Base-by-base conservation (phyloP, 2,797 vertebrate species). In the Rhyacichthys aspro region DNA sequence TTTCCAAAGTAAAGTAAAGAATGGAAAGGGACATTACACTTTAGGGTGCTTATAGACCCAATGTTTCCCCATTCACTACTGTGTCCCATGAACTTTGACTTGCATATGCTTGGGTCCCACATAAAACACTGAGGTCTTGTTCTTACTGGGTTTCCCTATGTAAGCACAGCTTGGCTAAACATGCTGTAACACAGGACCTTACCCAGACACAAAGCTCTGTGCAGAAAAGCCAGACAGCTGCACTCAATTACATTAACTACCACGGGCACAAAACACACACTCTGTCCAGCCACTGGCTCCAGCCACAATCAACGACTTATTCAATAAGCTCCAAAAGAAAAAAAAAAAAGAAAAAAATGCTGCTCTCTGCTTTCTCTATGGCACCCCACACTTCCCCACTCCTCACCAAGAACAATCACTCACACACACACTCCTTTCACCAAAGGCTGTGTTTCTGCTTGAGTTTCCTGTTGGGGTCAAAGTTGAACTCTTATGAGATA, bases 241-340 rank as follows among this genome's bases (percentile, higher is more conserved):
- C 82, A 83, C 76, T 89, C 84, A 84, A 89, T 90, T 90, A 89
- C 84, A 80, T 88, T 86, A 84, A 90, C 84, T 70, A 83, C 80
- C 78, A 49, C 28, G 0, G 59, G 76, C 82, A 72, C 57, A 83
- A 83, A 79, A 81, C 78, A 77, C 81, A 78, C 83, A 63, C 73
- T 61, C 84, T 63, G 59, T 79, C 44, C 72, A 80, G 85, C 78
- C 78, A 52, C 80, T 74, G 82, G 86, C 86, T 86, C 83, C 76
- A 77, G 79, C 76, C 70, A 78, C 78, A 88, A 89, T 89, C 83
- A 89, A 74, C 70, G 45, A 76, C 83, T 89, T 87, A 88, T 89
- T 90, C 75, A 89, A 86, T 90, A 88, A 87, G 74, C 79, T 76
- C 23, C 1, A 5, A 28, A 28, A 28, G 7, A 28, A 28, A 28